phyloP scores from a whole-genome alignment of 2,888 invertebrate genomes.

The Andrena praecox region DNA sequence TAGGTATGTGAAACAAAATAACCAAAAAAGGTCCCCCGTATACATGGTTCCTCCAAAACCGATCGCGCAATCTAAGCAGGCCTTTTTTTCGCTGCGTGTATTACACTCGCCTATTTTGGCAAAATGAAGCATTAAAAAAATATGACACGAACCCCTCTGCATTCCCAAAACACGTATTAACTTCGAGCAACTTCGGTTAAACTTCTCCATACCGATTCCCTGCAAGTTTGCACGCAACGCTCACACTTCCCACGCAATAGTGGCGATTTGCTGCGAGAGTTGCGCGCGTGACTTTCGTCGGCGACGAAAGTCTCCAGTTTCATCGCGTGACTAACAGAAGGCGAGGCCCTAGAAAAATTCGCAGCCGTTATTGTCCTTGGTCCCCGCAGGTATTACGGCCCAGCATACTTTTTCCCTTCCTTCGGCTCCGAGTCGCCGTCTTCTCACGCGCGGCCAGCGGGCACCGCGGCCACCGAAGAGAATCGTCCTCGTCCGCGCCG shows the following conservation, averaged over 20 bases:
- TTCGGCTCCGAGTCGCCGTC: conserved; percentile 2
- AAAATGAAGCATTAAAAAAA: too few species aligned
- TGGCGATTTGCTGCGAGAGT: neutral
- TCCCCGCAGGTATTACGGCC: conserved; percentile 25
- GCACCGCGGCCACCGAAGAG: conserved; percentile 33
- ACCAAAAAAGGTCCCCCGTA: too few species aligned
- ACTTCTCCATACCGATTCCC: neutral
- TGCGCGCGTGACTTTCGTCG: neutral
- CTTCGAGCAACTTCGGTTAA: neutral
- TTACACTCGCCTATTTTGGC: too few species aligned
- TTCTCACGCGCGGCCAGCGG: conserved; percentile 44
- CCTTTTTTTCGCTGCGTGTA: too few species aligned
- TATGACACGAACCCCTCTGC: too few species aligned
- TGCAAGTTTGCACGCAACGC: neutral
- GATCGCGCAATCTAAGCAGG: too few species aligned
- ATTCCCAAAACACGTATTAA: too few species aligned
- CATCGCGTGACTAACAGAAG: conserved; percentile 33
- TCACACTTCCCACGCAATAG: neutral
- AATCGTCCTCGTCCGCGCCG: conserved; percentile 19
- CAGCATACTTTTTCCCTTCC: conserved; percentile 15
- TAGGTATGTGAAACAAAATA: too few species aligned
- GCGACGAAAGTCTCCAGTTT: conserved; percentile 37
- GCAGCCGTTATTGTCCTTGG: conserved; percentile 56
- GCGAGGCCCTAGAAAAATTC: conserved; percentile 30
- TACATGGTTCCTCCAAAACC: too few species aligned